Evolutionary conservation across 2,888 invertebrate species (phyloP), one percentile per base, ranked within the genome.

Genomic region (Agonopterix arenella): DNA sequence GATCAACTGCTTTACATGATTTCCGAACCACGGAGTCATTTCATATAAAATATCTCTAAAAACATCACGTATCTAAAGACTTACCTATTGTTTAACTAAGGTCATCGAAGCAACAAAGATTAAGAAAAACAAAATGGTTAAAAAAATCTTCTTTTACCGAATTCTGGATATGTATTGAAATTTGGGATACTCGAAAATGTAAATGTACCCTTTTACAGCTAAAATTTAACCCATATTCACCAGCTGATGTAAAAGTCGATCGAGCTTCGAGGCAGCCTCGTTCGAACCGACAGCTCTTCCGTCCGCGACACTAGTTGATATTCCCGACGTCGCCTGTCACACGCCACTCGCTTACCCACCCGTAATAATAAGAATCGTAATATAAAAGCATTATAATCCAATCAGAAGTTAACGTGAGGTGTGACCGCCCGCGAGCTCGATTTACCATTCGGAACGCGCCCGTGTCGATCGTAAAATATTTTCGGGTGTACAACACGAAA

Each of bases 301-400:
- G 55, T 48, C 37, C 47, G 53, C 43, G 60, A 63, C 66, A 68
- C 71, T 82, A 75, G 77, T 83, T 83, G 73, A 71, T 81, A 88
- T 86, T 86, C 86, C 74, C 69, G 62, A 60, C 78, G 69, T 73
- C 68, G 68, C 73, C 71, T 71, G 80, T 77, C 82, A 77, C 80
- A 78, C 80, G 78, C 70, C 75, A 73, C 72, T 72, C 80, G 75
- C 82, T 80, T 78, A 74, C 65, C 72, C 73, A 75, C 72, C 76
- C 73, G 78, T 76, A 78, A 80, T 84, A 81, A 82, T 88, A 85
- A 84, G 83, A 88, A 86, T 76, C 71, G 84, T 86, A 84, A 85
- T 89, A 81, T 84, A 84, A 85, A 81, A 80, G 79, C 74, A 88
- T 89, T 86, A 88, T 88, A 88, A 86, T 86, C 89, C 88, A 89